phyloP scores from a whole-genome alignment of 2,113 vertebrate species.

The Brevimyrus niger region DNA sequence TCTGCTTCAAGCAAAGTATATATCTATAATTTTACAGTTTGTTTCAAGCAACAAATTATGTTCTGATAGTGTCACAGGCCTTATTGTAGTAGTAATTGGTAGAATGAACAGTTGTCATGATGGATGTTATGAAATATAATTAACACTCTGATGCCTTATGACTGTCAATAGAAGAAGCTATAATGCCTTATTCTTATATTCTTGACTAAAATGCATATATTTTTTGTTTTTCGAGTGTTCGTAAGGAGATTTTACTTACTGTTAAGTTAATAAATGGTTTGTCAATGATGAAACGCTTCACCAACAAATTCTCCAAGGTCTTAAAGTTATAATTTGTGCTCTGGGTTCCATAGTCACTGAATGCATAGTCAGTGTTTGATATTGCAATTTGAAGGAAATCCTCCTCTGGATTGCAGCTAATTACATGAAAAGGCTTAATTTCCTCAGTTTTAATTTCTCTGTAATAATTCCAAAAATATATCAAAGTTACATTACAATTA shows the following conservation, averaged over 20 bases:
- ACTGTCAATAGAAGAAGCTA: no score
- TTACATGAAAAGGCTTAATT: conserved; percentile 30
- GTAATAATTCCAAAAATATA: neutral
- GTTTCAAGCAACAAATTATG: no score
- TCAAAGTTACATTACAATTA: no score
- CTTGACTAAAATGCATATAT: neutral
- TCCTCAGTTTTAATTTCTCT: conserved; percentile 33
- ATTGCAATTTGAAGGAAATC: conserved; percentile 38
- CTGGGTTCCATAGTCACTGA: conserved; percentile 25
- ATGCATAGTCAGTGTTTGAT: conserved; percentile 33
- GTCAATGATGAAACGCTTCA: conserved; percentile 35
- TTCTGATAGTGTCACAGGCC: no score
- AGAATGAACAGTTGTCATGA: no score
- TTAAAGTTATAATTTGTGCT: conserved; percentile 34
- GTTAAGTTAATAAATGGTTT: conserved; percentile 32
- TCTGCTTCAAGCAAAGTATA: no score
- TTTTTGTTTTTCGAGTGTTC: neutral
- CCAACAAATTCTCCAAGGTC: conserved; percentile 32
- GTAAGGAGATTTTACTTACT: conserved; percentile 20
- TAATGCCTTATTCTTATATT: no score
- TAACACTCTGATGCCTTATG: no score
- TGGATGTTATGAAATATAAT: no score
- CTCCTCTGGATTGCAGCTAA: conserved; percentile 26
- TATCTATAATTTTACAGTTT: no score
- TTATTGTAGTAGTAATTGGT: no score